A percentile compares a stretch with the other conserved stretches of the same genome.
phyloP scores from a whole-genome alignment of 2,888 invertebrate genomes.

The Choristoneura rosaceana region DNA sequence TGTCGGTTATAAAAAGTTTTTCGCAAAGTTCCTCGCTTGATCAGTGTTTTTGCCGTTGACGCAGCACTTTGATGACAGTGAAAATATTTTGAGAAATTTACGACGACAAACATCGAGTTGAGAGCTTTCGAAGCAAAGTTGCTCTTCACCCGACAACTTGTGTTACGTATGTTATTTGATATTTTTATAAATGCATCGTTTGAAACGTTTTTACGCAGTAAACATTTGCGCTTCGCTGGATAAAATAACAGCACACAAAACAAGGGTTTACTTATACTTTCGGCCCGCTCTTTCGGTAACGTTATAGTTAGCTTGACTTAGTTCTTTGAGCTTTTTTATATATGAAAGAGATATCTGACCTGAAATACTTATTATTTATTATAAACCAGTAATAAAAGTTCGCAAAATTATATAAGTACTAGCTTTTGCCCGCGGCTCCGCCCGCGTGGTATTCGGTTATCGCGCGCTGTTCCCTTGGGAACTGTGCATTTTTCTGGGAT shows the following conservation, averaged over 20 bases:
- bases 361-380: too few species aligned
- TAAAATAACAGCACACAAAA: constrained; percentile 34
- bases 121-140: constrained; percentile 43
- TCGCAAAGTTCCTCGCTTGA: constrained; percentile 19
- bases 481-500: too few species aligned
- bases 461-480: too few species aligned
- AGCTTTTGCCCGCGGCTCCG: too few species aligned
- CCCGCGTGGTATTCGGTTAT: too few species aligned
- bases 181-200: constrained; percentile 41
- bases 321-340: not conserved
- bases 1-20: constrained; percentile 5
- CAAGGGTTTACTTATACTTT: constrained; percentile 28
- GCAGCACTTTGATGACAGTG: constrained; percentile 46
- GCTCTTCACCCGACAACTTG: constrained; percentile 42
- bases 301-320: not conserved
- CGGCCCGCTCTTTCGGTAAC: not conserved
- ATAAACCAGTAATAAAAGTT: not conserved
- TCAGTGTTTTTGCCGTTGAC: constrained; percentile 43
- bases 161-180: constrained; percentile 41
- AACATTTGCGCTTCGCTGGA: constrained; percentile 26
- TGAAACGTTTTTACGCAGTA: constrained; percentile 37
- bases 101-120: constrained; percentile 49
- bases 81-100: constrained; percentile 56
- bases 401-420: not conserved
- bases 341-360: not conserved